Conservation (phyloP, 2,113 vertebrate genomes). For the Proteles cristata region DNA sequence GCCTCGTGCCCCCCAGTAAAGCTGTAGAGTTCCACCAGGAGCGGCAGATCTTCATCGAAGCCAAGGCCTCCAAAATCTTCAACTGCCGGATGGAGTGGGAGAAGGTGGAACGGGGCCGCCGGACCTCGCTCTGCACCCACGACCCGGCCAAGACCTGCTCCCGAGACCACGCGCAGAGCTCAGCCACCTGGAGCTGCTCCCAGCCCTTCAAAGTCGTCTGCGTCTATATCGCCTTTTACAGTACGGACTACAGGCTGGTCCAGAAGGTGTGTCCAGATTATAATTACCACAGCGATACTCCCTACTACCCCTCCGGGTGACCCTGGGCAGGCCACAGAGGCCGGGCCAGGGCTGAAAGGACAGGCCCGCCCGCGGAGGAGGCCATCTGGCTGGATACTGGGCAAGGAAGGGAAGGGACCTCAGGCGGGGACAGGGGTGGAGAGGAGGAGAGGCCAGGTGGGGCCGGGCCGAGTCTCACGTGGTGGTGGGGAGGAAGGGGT, state of each 20-base stretch:
- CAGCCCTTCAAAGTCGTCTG: conserved; percentile 98
- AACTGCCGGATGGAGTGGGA: conserved; percentile 98
- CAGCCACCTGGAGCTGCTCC: conserved; percentile 97
- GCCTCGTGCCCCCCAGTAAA: conserved; percentile 96
- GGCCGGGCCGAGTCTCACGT: neutral
- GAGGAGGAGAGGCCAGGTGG: neutral
- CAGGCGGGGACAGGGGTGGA: conserved; percentile 48
- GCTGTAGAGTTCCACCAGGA: conserved; percentile 97
- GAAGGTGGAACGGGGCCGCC: conserved; percentile 95
- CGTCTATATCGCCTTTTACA: conserved; percentile 99
- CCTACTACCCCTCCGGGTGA: conserved; percentile 96
- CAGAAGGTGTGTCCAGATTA: conserved; percentile 99
- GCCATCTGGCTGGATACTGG: conserved; percentile 42
- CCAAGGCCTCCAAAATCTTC: conserved; percentile 99
- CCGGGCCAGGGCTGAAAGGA: conserved; percentile 35
- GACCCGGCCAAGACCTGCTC: conserved; percentile 97
- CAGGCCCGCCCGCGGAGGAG: neutral
- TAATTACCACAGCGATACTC: conserved; percentile 94
- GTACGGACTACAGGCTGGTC: conserved; percentile 97
- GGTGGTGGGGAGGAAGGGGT: neutral
- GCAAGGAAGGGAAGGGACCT: conserved; percentile 32
- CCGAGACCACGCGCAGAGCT: conserved; percentile 96
- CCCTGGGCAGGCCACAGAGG: neutral
- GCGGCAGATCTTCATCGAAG: conserved; percentile 97
- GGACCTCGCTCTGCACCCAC: conserved; percentile 95